Evolutionary conservation across 2,888 invertebrate genomes (phyloP).

Genomic region (Tenthredo distinguenda): DNA sequence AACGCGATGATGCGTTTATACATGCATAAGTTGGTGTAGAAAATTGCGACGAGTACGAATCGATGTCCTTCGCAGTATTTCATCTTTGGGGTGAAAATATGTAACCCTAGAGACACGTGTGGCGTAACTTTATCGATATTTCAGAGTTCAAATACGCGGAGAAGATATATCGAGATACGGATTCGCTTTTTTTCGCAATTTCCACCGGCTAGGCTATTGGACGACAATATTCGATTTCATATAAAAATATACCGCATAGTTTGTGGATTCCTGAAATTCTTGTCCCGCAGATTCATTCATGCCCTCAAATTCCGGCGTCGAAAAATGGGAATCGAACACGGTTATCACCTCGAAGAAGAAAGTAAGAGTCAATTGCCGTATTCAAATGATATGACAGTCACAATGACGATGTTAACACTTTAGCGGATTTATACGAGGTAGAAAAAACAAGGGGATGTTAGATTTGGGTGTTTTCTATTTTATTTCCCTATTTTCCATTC

Average conservation of each 20-base stretch:
- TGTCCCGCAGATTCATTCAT: not conserved
- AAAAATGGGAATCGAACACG: not conserved
- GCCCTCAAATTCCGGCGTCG: not conserved
- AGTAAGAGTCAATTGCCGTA: not conserved
- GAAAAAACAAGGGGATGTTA: not conserved
- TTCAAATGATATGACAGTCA: not conserved
- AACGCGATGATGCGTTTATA: not conserved
- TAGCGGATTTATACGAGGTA: not conserved
- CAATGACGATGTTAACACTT: not conserved
- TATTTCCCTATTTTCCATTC: not conserved
- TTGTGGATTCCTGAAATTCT: not conserved
- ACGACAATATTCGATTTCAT: not conserved
- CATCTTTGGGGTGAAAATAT: not conserved
- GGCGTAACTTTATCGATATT: not conserved
- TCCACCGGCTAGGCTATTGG: not conserved
- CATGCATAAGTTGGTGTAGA: not conserved
- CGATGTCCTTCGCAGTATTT: not conserved
- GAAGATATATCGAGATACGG: not conserved
- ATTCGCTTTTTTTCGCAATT: not conserved
- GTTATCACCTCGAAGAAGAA: not conserved
- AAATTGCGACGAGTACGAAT: not conserved
- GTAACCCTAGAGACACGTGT: not conserved
- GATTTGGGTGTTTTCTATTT: not conserved
- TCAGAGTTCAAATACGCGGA: slow-evolving; percentile 9
- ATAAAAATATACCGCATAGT: not conserved